These are phyloP conservation scores for Salvelinus namaycush DNA, from an alignment of 2,113 vertebrate genomes.

Conservation along the genomic window DNA sequence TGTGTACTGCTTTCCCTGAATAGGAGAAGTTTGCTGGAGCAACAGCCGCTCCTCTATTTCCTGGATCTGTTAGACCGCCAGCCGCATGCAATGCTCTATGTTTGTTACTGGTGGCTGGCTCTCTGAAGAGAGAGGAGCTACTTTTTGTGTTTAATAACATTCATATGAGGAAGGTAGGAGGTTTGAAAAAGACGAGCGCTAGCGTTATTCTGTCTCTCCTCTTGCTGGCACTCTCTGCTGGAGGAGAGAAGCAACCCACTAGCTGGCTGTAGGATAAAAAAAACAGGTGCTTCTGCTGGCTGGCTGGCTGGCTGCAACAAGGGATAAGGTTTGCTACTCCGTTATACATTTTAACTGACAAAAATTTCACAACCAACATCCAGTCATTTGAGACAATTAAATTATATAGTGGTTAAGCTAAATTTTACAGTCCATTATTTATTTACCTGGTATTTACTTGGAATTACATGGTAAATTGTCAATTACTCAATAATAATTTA, in stretches of 20 bases:
- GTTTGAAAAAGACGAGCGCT: slow-evolving; percentile 3
- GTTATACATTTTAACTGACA: too few species aligned
- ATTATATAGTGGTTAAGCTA: too few species aligned
- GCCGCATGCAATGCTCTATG: slow-evolving; percentile 14
- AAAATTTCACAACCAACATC: too few species aligned
- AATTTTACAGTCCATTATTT: not conserved
- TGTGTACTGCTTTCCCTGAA: too few species aligned
- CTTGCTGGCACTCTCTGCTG: slow-evolving; percentile 5
- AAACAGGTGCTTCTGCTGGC: not conserved
- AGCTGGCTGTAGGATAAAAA: not conserved
- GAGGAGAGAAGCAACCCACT: not conserved
- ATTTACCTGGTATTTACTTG: too few species aligned
- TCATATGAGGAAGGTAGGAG: slow-evolving; percentile 33
- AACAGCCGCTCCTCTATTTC: too few species aligned
- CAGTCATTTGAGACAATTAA: not conserved
- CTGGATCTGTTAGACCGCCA: too few species aligned
- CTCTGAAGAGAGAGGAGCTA: slow-evolving; percentile 20
- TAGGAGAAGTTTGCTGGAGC: too few species aligned
- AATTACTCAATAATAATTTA: not conserved
- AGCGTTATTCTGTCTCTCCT: not conserved
- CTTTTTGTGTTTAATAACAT: slow-evolving; percentile 28
- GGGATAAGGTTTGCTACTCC: not conserved
- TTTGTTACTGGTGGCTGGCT: slow-evolving; percentile 1
- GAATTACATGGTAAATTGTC: not conserved
- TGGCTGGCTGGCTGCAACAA: not conserved